Evolutionary conservation across 2,888 invertebrate genomes (phyloP).

Genomic region (Brachylomia viminalis): DNA sequence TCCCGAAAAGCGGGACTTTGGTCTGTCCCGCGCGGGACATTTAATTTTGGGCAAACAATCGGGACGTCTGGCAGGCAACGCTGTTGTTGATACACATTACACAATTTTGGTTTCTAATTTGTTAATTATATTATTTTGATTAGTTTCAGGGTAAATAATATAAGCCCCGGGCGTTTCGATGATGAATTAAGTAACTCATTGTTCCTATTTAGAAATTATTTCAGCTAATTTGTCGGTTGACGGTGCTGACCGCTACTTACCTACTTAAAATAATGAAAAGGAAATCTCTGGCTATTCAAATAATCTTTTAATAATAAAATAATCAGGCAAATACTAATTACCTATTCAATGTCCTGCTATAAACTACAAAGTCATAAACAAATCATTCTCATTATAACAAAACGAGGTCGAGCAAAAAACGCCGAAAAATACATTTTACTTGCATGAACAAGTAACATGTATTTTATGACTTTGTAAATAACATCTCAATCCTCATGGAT

Average conservation of each 20-base stretch:
- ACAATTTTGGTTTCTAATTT: not conserved
- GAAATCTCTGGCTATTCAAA: not conserved
- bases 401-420: not conserved
- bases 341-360: not conserved
- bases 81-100: not conserved
- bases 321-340: not conserved
- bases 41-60: no score
- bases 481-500: no score
- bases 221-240: no score
- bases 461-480: no score
- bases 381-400: not conserved
- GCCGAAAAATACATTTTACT: no score
- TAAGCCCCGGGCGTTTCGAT: not conserved
- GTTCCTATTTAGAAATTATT: no score
- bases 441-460: no score
- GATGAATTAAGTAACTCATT: not conserved
- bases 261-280: not conserved
- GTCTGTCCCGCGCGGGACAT: no score
- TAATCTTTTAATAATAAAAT: not conserved
- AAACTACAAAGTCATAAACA: not conserved
- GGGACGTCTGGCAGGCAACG: no score
- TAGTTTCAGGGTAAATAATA: not conserved
- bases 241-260: no score
- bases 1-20: no score
- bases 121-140: not conserved